Evolutionary conservation across 2,113 vertebrate species (phyloP).

Genomic region (Siniperca chuatsi): DNA sequence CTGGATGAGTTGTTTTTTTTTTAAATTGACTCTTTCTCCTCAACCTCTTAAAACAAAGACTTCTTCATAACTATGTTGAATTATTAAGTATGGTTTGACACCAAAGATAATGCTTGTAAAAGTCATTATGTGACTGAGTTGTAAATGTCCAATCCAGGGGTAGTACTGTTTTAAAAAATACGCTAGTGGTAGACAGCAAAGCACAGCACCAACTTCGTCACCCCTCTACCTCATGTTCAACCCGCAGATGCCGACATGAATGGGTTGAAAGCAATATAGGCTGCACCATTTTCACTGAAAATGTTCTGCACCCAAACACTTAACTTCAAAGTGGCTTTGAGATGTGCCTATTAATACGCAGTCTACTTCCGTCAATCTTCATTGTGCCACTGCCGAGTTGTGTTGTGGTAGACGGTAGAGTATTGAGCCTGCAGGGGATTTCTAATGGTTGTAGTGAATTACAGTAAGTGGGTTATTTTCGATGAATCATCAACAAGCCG

Average conservation of each 20-base stretch:
- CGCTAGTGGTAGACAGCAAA: neutral
- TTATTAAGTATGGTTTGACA: neutral
- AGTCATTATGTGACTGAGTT: too few species aligned
- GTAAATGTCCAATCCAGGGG: too few species aligned
- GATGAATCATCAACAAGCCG: neutral
- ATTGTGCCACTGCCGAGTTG: neutral
- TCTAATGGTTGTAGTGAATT: neutral
- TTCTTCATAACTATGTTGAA: neutral
- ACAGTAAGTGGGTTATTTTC: neutral
- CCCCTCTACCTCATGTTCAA: neutral
- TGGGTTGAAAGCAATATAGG: neutral
- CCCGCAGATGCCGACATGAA: neutral
- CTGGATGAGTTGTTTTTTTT: too few species aligned
- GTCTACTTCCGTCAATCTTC: neutral
- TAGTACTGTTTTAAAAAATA: neutral
- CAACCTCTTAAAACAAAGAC: neutral
- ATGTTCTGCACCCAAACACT: neutral
- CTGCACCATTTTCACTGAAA: neutral
- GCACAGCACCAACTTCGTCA: neutral
- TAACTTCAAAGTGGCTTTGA: neutral
- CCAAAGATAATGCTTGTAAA: neutral
- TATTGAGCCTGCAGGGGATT: neutral
- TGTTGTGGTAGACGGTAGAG: neutral
- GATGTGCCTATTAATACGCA: neutral
- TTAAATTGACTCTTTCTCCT: neutral